phyloP scores from a whole-genome alignment of 2,797 vertebrate species.

The Delichon dasypus region DNA sequence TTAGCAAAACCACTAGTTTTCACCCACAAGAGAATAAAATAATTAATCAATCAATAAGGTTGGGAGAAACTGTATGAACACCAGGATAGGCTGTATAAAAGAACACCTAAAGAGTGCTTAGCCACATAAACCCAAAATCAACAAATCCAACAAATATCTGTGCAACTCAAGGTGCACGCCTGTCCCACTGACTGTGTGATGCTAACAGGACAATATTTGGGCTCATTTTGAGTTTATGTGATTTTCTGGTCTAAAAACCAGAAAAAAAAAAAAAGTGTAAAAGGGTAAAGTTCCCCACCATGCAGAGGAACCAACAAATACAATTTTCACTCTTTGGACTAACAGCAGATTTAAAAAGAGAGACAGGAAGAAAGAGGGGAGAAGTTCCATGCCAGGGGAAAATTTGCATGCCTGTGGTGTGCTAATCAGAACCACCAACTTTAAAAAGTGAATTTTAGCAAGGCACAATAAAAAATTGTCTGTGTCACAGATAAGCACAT shows the following conservation, averaged over 20 bases:
- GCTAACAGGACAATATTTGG: fast-evolving
- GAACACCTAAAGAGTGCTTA: background rate
- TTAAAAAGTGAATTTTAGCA: background rate
- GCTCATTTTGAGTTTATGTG: background rate
- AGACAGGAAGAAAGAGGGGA: background rate
- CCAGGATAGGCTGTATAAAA: background rate
- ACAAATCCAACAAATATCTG: background rate
- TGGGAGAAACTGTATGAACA: slow-evolving; percentile 20
- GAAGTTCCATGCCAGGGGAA: background rate
- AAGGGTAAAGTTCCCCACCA: background rate
- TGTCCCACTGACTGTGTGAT: background rate
- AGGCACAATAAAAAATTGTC: background rate
- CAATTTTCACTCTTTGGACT: background rate
- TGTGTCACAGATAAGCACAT: background rate
- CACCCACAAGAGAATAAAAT: slow-evolving; percentile 56
- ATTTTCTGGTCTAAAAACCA: background rate
- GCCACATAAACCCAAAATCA: background rate
- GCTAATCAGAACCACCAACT: background rate
- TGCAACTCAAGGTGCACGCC: fast-evolving
- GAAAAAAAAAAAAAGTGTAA: background rate
- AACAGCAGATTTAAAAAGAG: background rate
- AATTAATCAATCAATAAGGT: slow-evolving; percentile 53
- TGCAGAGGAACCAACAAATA: background rate
- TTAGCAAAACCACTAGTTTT: slow-evolving; percentile 52
- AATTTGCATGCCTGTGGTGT: background rate